These are phyloP conservation scores for Diadema setosum DNA, from an alignment of 35 echinoderm and acorn worm species.

Conservation along the genomic window DNA sequence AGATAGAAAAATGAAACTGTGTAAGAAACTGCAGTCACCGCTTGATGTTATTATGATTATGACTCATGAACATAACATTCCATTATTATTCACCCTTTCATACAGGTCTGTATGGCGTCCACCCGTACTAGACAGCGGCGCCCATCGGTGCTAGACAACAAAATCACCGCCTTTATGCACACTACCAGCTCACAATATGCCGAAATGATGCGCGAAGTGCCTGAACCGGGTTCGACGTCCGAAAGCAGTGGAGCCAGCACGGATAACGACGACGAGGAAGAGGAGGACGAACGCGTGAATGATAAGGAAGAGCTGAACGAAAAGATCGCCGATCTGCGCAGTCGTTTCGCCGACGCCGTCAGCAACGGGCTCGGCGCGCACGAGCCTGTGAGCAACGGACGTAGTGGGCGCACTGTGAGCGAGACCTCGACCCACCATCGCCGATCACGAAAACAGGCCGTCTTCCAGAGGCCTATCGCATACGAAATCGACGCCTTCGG, in stretches of 20 bases:
- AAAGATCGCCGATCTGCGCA: background rate
- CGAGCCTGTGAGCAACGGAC: background rate
- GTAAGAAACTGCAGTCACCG: too few species aligned
- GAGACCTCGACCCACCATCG: background rate
- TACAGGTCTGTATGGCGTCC: background rate
- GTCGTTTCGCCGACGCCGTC: background rate
- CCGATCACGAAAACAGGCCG: background rate
- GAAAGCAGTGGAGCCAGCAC: background rate
- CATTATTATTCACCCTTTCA: too few species aligned
- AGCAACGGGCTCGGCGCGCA: background rate
- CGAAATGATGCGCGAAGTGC: background rate
- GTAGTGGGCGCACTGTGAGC: background rate
- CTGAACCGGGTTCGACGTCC: background rate
- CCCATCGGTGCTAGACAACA: background rate
- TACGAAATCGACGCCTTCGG: slow-evolving; percentile 14
- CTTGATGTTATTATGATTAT: too few species aligned
- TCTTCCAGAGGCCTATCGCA: background rate
- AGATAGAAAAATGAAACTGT: too few species aligned
- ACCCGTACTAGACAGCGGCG: background rate
- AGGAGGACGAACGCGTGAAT: background rate
- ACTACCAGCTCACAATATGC: slow-evolving; percentile 9
- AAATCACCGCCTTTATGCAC: slow-evolving; percentile 13
- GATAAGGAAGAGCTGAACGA: background rate
- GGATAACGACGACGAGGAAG: background rate
- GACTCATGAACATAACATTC: too few species aligned